Evolutionary conservation across 2,797 vertebrate genomes (phyloP).

Genomic region (Syngnathus acus): DNA sequence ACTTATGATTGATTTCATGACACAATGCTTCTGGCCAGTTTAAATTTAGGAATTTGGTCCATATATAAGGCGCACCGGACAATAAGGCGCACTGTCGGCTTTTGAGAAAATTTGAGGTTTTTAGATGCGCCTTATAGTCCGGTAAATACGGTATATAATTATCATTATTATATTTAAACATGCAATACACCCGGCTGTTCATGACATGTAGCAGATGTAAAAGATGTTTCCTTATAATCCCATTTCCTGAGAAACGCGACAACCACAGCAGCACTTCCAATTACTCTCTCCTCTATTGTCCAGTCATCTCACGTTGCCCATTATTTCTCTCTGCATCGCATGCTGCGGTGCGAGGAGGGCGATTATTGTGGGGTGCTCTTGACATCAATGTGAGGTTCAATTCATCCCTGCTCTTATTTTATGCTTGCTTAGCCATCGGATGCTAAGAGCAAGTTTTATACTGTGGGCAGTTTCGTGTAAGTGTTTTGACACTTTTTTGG

Average conservation of each 20-base stretch:
- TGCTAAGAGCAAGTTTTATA: neutral
- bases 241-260: neutral
- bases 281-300: neutral
- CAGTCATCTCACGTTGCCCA: neutral
- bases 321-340: neutral
- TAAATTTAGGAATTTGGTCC: no score
- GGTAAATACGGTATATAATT: no score
- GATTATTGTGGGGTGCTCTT: neutral
- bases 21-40: no score
- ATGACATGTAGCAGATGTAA: neutral
- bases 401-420: neutral
- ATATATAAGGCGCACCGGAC: no score
- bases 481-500: neutral
- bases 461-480: neutral
- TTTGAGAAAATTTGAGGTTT: no score
- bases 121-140: no score
- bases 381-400: neutral
- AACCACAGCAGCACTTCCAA: neutral
- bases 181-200: neutral
- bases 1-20: no score
- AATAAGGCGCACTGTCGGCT: no score
- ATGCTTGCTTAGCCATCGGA: neutral
- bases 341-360: neutral
- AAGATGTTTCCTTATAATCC: neutral
- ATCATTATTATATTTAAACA: neutral